phyloP scores from a whole-genome alignment of 2,113 vertebrate genomes.

The Tursiops truncatus region DNA sequence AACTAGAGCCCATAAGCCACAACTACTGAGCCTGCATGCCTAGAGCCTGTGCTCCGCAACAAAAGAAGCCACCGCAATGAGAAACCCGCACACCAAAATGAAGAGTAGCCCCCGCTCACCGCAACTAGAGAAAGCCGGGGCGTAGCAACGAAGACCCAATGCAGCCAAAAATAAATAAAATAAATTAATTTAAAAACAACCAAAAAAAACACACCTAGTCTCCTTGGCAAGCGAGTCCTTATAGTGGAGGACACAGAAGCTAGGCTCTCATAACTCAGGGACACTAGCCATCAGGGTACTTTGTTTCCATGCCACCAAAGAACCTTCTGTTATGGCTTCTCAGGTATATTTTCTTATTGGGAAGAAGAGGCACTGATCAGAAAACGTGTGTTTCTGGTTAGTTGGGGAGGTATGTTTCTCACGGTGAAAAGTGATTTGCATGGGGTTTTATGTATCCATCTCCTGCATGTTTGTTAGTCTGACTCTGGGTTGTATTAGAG shows the following conservation, averaged over 20 bases:
- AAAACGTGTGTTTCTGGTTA: not conserved
- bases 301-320: not conserved
- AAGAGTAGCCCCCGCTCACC: no score
- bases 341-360: not conserved
- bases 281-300: not conserved
- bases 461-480: not conserved
- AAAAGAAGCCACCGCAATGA: no score
- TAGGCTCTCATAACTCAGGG: not conserved
- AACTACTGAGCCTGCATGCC: rapidly evolving
- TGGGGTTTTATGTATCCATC: not conserved
- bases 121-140: no score
- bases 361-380: not conserved
- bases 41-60: no score
- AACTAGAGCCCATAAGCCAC: no score
- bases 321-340: not conserved
- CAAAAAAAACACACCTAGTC: not conserved
- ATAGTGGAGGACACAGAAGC: not conserved
- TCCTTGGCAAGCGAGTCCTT: not conserved
- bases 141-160: no score
- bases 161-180: no score
- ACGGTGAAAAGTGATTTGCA: not conserved
- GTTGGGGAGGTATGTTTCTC: not conserved
- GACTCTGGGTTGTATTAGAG: not conserved
- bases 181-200: no score
- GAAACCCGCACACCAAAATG: rapidly evolving